Evolutionary conservation across 2,797 vertebrate genomes (phyloP), one percentile per base, ranked within the genome.

Genomic region (Phaenicophaeus curvirostris): DNA sequence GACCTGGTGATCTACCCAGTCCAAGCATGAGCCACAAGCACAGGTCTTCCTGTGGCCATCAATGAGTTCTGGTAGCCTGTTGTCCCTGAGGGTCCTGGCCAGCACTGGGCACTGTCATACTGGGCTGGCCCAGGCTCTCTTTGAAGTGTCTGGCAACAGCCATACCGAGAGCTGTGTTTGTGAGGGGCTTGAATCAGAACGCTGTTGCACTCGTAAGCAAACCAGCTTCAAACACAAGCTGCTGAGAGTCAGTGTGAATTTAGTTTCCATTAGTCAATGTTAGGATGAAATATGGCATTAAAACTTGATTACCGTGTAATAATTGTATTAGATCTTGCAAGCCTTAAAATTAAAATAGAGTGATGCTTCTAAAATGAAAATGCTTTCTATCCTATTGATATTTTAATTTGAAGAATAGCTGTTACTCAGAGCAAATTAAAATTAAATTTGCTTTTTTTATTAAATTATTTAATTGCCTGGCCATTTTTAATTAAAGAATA

Each of bases 381-480:
- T 87, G 30, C 30, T 71, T 85, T 63, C 24, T 75, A 9, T 63
- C 35, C n/a, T 33, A 6, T 3, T 48, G 35, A 61, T 72, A 33
- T 50, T 81, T 81, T 85, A 61, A 75, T 59, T 84, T 3, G 2
- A 83, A 80, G 13, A 77, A 55, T 14, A 85, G 35, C 24, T 4
- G 5, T 86, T 78, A 51, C 50, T 87, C 24, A 53, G 71, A 85
- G 46, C 41, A 85, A 94, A 87, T 50, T 61, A 11, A 72, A 85
- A 65, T 53, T 1, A 75, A 90, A 55, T 19, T 48, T 78, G 33
- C 46, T 73, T 79, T 63, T 63, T 8, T 1, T 1, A 76, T 84
- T 12, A 62, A 72, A 35, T 82, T 84, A 50, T 53, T 73, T 57
- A 53, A 75, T 87, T 92, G 13, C 37, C 41, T 71, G 58, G 37